Base-by-base conservation (phyloP, 2,797 vertebrate genomes). In the Parotocinclus haroldoi region DNA sequence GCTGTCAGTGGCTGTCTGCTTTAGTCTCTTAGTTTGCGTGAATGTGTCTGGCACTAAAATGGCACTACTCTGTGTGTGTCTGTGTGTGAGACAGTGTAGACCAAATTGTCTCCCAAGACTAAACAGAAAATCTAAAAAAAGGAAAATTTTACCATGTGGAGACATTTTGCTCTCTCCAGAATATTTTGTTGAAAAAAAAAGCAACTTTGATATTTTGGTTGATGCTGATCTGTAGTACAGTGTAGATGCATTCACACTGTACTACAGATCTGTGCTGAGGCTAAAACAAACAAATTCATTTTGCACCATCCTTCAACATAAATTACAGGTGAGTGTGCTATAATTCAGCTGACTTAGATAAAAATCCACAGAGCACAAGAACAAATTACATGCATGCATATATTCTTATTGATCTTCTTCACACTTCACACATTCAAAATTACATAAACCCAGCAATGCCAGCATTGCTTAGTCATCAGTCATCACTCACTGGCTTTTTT, bases 1-100 rank as follows among this genome's bases (percentile, higher is more conserved):
- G 11, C 51, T 64, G 63, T 68, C 70, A 75, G 60, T 51, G 51
- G 53, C 46, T 63, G 37, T 52, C 58, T 49, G 14, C 38, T 7
- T 52, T 16, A 18, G 51, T 39, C 4, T 12, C 10, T 37, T 12
- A 36, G 60, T 27, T 27, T 71, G 57, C 63, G 62, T 37, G 40
- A 13, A 37, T 16, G 37, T 65, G 37, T 44, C 17, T 49, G n/a
- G 42, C 40, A 49, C 42, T 71, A 27, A 2, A 27, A 27, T 27
- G 27, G 27, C 27, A 27, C 2, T 27, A 27, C 27, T 27, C 2
- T 36, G 38, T 19, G 37, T 10, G 16, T 52, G 19, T 13, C 40
- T 49, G n/a, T 11, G 51, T 48, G 40, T 27, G 27, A n/a, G n/a
- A n/a, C n/a, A n/a, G n/a, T 27, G 27, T 27, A 27, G 27, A 2